These are phyloP conservation scores for Falco columbarius DNA, from an alignment of 2,797 vertebrate species.

Conservation along the genomic window DNA sequence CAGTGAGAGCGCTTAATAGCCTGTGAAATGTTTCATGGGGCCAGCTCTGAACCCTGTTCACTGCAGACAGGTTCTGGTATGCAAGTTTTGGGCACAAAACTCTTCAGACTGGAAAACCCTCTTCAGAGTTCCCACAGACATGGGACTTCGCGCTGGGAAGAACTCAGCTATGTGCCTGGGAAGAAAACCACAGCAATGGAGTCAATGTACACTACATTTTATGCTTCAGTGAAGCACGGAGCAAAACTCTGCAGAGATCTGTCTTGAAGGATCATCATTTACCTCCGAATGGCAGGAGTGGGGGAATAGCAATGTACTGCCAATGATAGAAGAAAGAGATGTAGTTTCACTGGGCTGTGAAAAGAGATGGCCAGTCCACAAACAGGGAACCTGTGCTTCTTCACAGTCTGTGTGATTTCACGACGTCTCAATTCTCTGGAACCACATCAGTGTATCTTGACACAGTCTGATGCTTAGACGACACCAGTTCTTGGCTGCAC, in stretches of 20 bases:
- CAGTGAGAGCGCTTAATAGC: background rate
- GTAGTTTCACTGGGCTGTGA: constrained; percentile 12
- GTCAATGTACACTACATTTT: background rate
- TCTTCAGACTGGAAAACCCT: background rate
- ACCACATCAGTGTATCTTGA: background rate
- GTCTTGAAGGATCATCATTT: background rate
- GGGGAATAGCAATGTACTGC: background rate
- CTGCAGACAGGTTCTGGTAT: background rate
- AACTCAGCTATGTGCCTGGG: background rate
- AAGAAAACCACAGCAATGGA: background rate
- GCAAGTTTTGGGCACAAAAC: background rate
- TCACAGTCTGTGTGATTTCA: background rate
- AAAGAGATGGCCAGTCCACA: background rate
- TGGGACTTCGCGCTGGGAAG: background rate
- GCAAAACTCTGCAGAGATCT: background rate
- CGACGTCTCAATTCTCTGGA: background rate
- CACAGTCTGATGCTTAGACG: background rate
- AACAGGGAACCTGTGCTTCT: background rate
- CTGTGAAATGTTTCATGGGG: background rate
- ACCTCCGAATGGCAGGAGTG: background rate
- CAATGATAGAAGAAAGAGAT: background rate
- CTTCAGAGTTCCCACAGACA: background rate
- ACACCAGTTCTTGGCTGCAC: background rate
- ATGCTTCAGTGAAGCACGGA: background rate
- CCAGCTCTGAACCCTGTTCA: background rate